Evolutionary conservation across 1,140 invertebrate species (phyloP), one percentile per base, ranked within the genome.

Genomic region (Arion vulgaris): DNA sequence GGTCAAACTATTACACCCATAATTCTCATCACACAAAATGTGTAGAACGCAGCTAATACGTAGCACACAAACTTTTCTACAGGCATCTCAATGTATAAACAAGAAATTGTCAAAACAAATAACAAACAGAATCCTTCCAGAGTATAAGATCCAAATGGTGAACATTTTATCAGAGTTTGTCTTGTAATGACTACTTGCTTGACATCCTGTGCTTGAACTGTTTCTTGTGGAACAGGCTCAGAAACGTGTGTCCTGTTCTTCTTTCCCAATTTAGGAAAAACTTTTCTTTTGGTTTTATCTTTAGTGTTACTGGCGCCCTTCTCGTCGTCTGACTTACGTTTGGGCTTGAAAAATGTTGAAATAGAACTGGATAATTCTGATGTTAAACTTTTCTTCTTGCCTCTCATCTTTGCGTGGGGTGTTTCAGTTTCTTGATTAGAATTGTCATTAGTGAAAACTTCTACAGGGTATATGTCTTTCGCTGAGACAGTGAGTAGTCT

Each of bases 21-120:
- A 45, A 80, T 51, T 49, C 78, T 69, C 39, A 80, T 62, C 13
- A 80, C 66, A 36, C 78, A 80, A 66, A 80, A 80, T 28, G 78
- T 80, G 32, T 80, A 80, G 39, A 53, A 80, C 9, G 41, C 19
- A 23, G 78, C 78, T n/a, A 80, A 23, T 19, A 80, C 32, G 32
- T 80, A 80, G 66, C 62, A 80, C 23, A 80, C 15, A 53, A 71
- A 80, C 39, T 71, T 69, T 17, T 80, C 68, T 34, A 80, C 39
- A 0, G 45, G 11, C 62, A 80, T 80, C 0, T 80, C 41, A 36
- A 71, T 7, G 32, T 80, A 26, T 34, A 80, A 51, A 38, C 62
- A 80, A 51, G 45, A 49, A 15, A 71, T 34, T n/a, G 78, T 80
- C 32, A 57, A 45, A 23, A 80, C 11, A 28, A 69, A 36, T 17